Evolutionary conservation across 2,113 vertebrate species (phyloP), one percentile per base, ranked within the genome.

Genomic region (Aspiorhynchus laticeps): DNA sequence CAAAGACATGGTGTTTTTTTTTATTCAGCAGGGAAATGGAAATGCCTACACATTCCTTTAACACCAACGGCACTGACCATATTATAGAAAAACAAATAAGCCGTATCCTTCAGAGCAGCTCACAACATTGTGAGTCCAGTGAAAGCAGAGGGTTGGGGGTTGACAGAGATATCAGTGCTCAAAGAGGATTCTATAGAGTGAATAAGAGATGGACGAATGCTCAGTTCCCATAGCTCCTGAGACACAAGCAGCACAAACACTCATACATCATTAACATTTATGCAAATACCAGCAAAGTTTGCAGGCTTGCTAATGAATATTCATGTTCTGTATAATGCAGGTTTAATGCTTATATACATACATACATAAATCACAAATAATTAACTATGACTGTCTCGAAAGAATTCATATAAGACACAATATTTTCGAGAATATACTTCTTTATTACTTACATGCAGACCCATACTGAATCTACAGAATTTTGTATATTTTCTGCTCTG

Each of bases 21-120:
- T 81, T 48, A 48, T 69, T 76, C 86, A 79, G 28, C 85, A 10
- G 6, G 24, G 65, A 26, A 26, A 69, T 74, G 48, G 76, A 80
- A 89, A 46, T 85, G 88, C 31, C 76, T 38, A 59, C 85, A 80
- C 43, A 78, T 61, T 90, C 71, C 76, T 87, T 83, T 51, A 91
- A 90, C 88, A 84, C 88, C 91, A 91, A 89, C 41, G 78, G 81
- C 48, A 24, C 89, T 79, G 73, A 82, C 87, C 73, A 83, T 69
- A 90, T 89, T 41, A 86, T 89, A 84, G 91, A 43, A 90, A 91
- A 87, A 84, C 87, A 87, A 90, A 89, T 67, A 81, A 86, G 87
- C 77, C 33, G 81, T 89, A 88, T 88, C 85, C 38, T 86, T 79
- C 76, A 84, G 33, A 88, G 81, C 74, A 53, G 36, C 79, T 89